A percentile compares a stretch with the other conserved stretches of the same genome.
Evolutionary conservation across 35 echinoderm and acorn worm species (phyloP).

Genomic region (Strongylocentrotus purpuratus): DNA sequence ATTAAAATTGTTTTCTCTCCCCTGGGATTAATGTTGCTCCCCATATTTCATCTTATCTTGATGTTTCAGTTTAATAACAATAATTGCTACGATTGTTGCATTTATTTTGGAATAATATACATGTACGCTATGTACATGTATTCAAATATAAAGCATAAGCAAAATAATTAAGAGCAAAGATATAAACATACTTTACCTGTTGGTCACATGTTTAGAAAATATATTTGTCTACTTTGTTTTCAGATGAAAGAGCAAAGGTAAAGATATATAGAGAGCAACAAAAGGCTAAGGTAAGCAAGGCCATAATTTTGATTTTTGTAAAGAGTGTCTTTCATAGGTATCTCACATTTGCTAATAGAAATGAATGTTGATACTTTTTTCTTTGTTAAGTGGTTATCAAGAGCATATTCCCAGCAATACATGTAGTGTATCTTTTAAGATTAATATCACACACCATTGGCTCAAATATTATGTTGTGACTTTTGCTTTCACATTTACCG

Average conservation of each 20-base stretch:
- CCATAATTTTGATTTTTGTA: too few relatives aligned
- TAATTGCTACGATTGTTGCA: too few relatives aligned
- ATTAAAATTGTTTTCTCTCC: too few relatives aligned
- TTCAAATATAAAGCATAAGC: too few relatives aligned
- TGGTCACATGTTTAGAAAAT: not conserved
- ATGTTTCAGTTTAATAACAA: too few relatives aligned
- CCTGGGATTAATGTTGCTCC: too few relatives aligned
- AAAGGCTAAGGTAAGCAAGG: slow-evolving; percentile 20
- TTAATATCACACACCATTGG: not conserved
- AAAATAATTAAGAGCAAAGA: not conserved
- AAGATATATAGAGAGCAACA: slow-evolving; percentile 41
- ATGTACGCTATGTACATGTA: too few relatives aligned
- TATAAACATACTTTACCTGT: not conserved
- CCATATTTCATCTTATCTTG: too few relatives aligned
- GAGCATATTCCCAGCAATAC: not conserved
- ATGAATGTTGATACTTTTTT: not conserved
- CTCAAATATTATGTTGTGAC: too few relatives aligned
- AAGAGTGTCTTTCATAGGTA: not conserved
- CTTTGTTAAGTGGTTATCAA: not conserved
- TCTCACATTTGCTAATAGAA: not conserved
- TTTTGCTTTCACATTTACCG: too few relatives aligned
- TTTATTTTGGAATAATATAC: too few relatives aligned
- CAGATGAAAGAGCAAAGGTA: slow-evolving; percentile 45
- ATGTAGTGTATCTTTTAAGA: not conserved
- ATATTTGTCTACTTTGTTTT: not conserved